Evolutionary conservation across 2,888 invertebrate species (phyloP).

Genomic region (Latrodectus elegans): DNA sequence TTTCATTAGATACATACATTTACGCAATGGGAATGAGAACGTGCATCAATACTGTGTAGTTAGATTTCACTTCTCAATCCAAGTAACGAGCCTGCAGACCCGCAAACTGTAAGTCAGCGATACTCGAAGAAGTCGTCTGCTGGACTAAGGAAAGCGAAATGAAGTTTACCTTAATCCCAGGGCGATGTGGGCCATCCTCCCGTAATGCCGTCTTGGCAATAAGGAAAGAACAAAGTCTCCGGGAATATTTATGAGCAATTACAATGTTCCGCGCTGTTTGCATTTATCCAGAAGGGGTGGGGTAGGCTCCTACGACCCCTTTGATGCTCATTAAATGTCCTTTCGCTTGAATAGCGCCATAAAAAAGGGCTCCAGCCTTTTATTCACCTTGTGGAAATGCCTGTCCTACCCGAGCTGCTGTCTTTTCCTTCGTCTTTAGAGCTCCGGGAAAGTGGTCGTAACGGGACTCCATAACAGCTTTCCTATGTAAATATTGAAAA

Average conservation of each 20-base stretch:
- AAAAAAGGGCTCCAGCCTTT: not conserved
- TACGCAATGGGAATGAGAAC: too few species aligned
- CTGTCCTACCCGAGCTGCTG: not conserved
- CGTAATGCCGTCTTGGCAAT: slow-evolving; percentile 14
- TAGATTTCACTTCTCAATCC: too few species aligned
- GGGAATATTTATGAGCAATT: slow-evolving; percentile 59
- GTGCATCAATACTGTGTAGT: too few species aligned
- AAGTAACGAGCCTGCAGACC: too few species aligned
- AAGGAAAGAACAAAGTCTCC: slow-evolving; percentile 15
- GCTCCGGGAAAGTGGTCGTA: slow-evolving; percentile 4
- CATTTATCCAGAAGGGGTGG: slow-evolving; percentile 17
- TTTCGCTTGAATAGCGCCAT: not conserved
- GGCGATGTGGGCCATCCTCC: not conserved
- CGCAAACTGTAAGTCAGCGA: too few species aligned
- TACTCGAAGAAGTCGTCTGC: too few species aligned
- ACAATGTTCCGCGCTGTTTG: slow-evolving; percentile 43
- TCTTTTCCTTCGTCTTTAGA: not conserved
- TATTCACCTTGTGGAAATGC: not conserved
- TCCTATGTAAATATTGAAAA: not conserved
- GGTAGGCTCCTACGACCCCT: slow-evolving; percentile 30
- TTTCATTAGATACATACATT: too few species aligned
- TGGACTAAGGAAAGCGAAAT: slow-evolving; percentile 14
- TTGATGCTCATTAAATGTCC: slow-evolving; percentile 44
- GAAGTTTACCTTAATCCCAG: slow-evolving; percentile 7
- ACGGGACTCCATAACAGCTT: slow-evolving; percentile 16